Percentiles rank a stretch among this genome's conserved stretches.
Evolutionary conservation across 2,113 vertebrate species (phyloP).

Genomic region (Tenebrosternarchus preto): DNA sequence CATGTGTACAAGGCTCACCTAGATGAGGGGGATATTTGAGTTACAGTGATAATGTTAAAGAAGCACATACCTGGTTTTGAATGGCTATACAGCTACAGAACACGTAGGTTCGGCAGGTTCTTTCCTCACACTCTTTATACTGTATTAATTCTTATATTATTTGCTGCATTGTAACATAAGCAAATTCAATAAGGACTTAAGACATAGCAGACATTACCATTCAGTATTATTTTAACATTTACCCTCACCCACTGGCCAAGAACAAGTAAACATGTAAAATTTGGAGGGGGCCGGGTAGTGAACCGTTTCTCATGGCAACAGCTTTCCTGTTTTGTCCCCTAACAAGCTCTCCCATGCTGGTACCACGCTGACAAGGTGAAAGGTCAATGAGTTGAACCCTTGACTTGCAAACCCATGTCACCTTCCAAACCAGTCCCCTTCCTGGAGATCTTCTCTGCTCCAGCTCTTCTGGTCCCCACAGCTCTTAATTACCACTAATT

Average conservation of each 20-base stretch:
- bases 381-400: slow-evolving; percentile 60
- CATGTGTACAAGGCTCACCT: neutral
- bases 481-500: slow-evolving; percentile 78
- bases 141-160: no score
- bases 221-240: neutral
- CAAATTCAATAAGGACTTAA: neutral
- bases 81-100: no score
- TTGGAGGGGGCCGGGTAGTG: no score
- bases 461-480: slow-evolving; percentile 66
- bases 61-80: no score
- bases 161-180: no score
- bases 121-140: no score
- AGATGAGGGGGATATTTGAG: neutral
- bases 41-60: no score
- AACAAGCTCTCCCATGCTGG: slow-evolving; percentile 55
- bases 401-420: slow-evolving; percentile 32
- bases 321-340: slow-evolving; percentile 56
- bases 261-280: neutral
- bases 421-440: slow-evolving; percentile 46
- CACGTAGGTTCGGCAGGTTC: no score
- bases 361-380: slow-evolving; percentile 41
- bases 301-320: slow-evolving; percentile 55
- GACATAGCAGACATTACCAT: neutral
- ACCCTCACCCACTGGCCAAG: neutral
- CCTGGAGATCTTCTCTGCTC: slow-evolving; percentile 53